phyloP scores from a whole-genome alignment of 1,140 invertebrate species.

The Brachionus plicatilis region DNA sequence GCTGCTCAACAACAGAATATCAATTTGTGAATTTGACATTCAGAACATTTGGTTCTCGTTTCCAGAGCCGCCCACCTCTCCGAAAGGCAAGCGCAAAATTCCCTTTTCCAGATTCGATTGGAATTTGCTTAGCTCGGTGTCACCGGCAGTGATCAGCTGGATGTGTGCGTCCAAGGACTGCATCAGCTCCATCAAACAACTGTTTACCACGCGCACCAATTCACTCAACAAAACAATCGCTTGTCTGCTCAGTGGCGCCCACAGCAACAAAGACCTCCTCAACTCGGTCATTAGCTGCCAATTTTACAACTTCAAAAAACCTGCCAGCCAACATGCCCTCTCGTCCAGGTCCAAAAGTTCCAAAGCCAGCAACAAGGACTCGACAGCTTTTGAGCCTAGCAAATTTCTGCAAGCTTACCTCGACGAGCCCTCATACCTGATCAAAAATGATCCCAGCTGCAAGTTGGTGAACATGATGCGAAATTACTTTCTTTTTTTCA shows the following conservation, averaged over 20 bases:
- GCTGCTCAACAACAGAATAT: not conserved
- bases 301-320: not conserved
- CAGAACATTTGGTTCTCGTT: constrained; percentile 19
- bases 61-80: constrained; percentile 26
- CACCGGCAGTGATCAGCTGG: constrained; percentile 22
- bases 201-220: not conserved
- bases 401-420: constrained; percentile 14
- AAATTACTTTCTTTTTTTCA: constrained; percentile 11
- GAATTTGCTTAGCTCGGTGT: constrained; percentile 36
- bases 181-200: not conserved
- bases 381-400: not conserved
- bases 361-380: not conserved
- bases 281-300: not conserved
- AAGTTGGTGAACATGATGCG: not conserved
- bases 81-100: constrained; percentile 34
- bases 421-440: not conserved
- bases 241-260: not conserved
- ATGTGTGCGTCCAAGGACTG: constrained; percentile 4
- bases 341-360: constrained; percentile 4
- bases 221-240: not conserved
- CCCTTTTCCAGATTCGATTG: constrained; percentile 33
- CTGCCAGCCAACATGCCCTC: too few species aligned
- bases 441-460: constrained; percentile 27
- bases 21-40: constrained; percentile 39
- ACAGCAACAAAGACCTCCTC: not conserved